phyloP scores from a whole-genome alignment of 2,888 invertebrate species.

The Athalia circularis region DNA sequence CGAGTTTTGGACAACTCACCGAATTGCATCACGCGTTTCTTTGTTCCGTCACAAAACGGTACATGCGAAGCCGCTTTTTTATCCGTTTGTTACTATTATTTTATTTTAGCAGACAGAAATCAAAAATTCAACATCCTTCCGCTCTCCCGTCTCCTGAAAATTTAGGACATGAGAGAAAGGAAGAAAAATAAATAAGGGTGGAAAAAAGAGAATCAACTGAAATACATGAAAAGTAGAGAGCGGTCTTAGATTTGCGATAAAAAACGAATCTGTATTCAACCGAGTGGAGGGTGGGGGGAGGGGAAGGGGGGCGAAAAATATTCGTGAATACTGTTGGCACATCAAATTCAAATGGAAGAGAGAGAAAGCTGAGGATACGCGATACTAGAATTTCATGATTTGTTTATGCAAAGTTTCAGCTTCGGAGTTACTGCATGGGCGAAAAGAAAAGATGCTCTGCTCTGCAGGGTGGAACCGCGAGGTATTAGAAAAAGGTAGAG shows the following conservation, averaged over 20 bases:
- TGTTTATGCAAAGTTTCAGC: constrained; percentile 34
- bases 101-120: too few relatives aligned
- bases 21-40: too few relatives aligned
- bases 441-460: constrained; percentile 53
- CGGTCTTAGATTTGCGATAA: constrained; percentile 19
- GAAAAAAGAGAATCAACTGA: neutral
- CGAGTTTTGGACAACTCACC: too few relatives aligned
- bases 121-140: neutral
- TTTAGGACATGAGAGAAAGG: neutral
- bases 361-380: constrained; percentile 5
- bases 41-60: too few relatives aligned
- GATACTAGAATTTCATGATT: constrained; percentile 44
- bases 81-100: too few relatives aligned
- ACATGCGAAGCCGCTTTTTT: too few relatives aligned
- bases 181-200: constrained; percentile 12
- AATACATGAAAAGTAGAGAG: too few relatives aligned
- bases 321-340: constrained; percentile 17
- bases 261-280: constrained; percentile 14
- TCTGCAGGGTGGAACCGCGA: constrained; percentile 55
- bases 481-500: constrained; percentile 22
- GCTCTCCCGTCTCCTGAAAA: neutral
- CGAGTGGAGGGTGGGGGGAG: neutral
- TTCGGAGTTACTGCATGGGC: neutral
- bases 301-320: neutral
- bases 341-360: constrained; percentile 33